These are phyloP conservation scores for Chaetura pelagica DNA, from an alignment of 2,113 vertebrate genomes.

Conservation along the genomic window DNA sequence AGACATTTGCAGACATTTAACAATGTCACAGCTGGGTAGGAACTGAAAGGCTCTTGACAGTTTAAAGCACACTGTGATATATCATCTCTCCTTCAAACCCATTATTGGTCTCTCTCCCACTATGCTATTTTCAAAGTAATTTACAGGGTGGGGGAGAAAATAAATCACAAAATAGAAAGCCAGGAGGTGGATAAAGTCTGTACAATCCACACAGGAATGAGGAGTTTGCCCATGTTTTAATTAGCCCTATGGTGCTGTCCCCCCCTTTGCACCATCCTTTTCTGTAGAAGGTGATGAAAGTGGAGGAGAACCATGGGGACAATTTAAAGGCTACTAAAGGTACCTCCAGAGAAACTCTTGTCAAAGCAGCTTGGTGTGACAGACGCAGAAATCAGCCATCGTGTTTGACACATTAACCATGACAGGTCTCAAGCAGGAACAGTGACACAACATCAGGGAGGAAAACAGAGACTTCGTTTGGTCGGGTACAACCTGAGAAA, in stretches of 20 bases:
- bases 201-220: neutral
- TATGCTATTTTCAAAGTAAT: neutral
- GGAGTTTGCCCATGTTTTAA: neutral
- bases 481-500: conserved; percentile 42
- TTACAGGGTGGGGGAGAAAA: neutral
- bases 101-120: conserved; percentile 3
- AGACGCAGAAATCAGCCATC: fast-evolving
- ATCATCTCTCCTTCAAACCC: neutral
- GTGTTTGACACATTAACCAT: neutral
- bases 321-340: neutral
- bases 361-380: neutral
- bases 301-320: neutral
- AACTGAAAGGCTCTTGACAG: conserved; percentile 24
- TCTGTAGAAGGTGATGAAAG: neutral
- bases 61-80: neutral
- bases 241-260: neutral
- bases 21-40: conserved; percentile 2
- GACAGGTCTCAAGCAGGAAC: neutral
- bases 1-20: conserved; percentile 38
- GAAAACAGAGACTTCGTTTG: neutral
- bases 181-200: neutral
- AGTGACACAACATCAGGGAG: neutral
- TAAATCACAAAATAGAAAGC: neutral
- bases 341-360: neutral
- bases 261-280: neutral